A percentile compares a stretch with the other conserved stretches of the same genome.
phyloP scores from a whole-genome alignment of 2,113 vertebrate genomes.

The Syngnathus scovelli region DNA sequence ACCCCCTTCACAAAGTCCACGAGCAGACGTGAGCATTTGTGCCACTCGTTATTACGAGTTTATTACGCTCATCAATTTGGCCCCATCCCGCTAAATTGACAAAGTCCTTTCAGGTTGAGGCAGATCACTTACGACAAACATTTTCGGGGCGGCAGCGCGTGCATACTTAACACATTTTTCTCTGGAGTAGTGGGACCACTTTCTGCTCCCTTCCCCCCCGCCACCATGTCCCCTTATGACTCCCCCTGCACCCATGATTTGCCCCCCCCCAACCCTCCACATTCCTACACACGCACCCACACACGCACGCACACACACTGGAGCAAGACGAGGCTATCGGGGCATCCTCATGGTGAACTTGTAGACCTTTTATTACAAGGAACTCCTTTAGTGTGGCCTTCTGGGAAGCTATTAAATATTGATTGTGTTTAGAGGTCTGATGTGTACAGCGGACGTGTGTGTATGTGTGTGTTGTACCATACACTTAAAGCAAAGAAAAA shows the following conservation, averaged over 20 bases:
- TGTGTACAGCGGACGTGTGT: conserved; percentile 3
- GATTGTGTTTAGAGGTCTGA: conserved; percentile 31
- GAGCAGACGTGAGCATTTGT: conserved; percentile 40
- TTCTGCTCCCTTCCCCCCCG: conserved; percentile 56
- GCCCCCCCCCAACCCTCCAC: conserved; percentile 38
- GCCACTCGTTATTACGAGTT: conserved; percentile 38
- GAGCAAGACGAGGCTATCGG: conserved; percentile 43
- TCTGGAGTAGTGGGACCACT: conserved; percentile 22
- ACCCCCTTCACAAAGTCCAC: conserved; percentile 45
- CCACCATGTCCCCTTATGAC: conserved; percentile 39
- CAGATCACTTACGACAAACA: too few relatives aligned
- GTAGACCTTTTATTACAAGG: not conserved
- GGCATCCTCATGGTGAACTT: conserved; percentile 45
- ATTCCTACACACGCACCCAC: conserved; percentile 60
- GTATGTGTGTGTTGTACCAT: conserved; percentile 15
- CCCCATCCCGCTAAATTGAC: not conserved
- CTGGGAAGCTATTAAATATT: conserved; percentile 41
- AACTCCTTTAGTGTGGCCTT: conserved; percentile 10
- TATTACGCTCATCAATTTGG: conserved; percentile 17
- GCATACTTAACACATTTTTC: conserved; percentile 13
- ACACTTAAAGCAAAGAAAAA: too few relatives aligned
- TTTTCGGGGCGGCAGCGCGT: not conserved
- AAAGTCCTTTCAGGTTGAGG: too few relatives aligned
- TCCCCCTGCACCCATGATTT: conserved; percentile 51
- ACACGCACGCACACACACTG: conserved; percentile 33